Base-by-base conservation (phyloP, 1,140 invertebrate genomes). In the Trachymyrmex cornetzi region DNA sequence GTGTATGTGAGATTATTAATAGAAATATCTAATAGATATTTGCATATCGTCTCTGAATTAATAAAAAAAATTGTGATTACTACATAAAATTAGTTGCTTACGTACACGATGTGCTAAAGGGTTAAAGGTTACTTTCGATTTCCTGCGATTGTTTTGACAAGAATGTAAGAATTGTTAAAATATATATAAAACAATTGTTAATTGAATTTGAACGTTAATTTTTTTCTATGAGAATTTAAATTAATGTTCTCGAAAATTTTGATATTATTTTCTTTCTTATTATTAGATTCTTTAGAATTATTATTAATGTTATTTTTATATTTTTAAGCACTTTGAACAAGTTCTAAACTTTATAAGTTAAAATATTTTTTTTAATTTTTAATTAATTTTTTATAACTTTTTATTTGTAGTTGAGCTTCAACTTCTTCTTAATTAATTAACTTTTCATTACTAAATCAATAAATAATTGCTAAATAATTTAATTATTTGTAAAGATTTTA, bases 81-180 rank as follows among this genome's bases (percentile, higher is more conserved):
- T 14, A 27, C 12, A 27, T 7, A 22, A 79, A 67, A 80, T 66
- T 80, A 67, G 24, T 48, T 77, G 38, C 55, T 4, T 44, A 44
- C n/a, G 27, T 27, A 27, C 14, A 22, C 3, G 6, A 77, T 11
- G 11, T 9, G 3, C 1, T 27, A 59, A 87, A 88, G 85, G 91
- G 89, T 81, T 90, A 93, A 92, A 95, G 93, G 93, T 94, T 93
- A 88, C 93, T 80, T 64, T 92, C 72, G 92, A 94, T 93, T 95
- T 95, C 93, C 94, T 93, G 92, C 80, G 80, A 94, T 95, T 95
- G 93, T 95, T 89, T 64, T 22, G 16, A 67, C 69, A 24, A 63
- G 50, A 61, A 82, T 12, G 6, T 12, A 1, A 16, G n/a, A 50
- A 22, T 74, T 75, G n/a, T 74, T 50, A 16, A 61, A 59, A 75